These are phyloP conservation scores for Emberiza fucata DNA, from an alignment of 2,113 vertebrate species.

Conservation along the genomic window DNA sequence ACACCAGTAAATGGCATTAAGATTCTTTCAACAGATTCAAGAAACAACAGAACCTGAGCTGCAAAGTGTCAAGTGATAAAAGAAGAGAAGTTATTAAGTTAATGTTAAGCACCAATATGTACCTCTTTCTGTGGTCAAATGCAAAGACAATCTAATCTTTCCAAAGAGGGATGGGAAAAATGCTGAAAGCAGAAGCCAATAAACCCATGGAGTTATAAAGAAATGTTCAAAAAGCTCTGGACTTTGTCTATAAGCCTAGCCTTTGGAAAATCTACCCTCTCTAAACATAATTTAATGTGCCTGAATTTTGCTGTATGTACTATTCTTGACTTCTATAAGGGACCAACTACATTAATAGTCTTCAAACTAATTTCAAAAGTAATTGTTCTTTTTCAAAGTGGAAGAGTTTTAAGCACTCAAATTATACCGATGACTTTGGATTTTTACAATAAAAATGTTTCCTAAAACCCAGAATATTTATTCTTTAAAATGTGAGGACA, in stretches of 20 bases:
- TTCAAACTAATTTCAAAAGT: not conserved
- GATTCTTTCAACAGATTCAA: not conserved
- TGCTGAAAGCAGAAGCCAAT: not conserved
- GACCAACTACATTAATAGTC: not conserved
- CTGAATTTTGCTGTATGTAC: not conserved
- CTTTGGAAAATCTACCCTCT: not conserved
- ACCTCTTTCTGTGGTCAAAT: not conserved
- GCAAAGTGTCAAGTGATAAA: not conserved
- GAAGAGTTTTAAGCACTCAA: not conserved
- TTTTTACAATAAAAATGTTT: not conserved
- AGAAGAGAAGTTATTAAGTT: not conserved
- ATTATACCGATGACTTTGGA: not conserved
- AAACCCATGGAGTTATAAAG: not conserved
- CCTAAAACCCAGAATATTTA: not conserved
- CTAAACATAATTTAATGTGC: not conserved
- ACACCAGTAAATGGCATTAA: not conserved
- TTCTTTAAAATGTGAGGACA: not conserved
- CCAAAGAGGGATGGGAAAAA: not conserved
- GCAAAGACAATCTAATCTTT: not conserved
- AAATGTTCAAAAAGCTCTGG: not conserved
- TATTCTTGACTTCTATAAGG: not conserved
- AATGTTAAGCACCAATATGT: not conserved
- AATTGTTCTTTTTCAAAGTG: not conserved
- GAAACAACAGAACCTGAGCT: not conserved
- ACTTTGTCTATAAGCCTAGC: not conserved